Base-by-base conservation (phyloP, 2,797 vertebrate genomes). In the Myiotriccus ornatus region DNA sequence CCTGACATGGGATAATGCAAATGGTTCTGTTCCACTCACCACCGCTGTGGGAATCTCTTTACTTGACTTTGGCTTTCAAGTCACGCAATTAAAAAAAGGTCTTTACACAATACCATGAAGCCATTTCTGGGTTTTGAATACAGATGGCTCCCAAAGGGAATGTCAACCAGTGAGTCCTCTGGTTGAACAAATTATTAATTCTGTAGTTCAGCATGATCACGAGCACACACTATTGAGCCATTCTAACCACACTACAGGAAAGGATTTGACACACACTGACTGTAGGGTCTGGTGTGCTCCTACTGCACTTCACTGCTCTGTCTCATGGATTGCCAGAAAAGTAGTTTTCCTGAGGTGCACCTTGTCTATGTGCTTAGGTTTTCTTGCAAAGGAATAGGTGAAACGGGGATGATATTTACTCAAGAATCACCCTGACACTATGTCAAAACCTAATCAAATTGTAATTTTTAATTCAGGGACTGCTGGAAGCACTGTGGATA, bases 1-100 rank as follows among this genome's bases (percentile, higher is more conserved):
- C 18, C 60, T 91, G 55, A 34, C 32, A 49, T 11, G 4, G 70
- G 89, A 80, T 10, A 20, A 73, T 46, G 34, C 4, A 62, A 69
- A 76, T 30, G 21, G 22, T 64, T 84, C 39, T 64, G 11, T 32
- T 91, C 24, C 22, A 46, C 8, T 3, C 14, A 25, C 16, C 3
- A 5, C 23, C 0, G 0, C 2, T 43, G 60, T 55, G 34, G 20
- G 28, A 47, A 10, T 34, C 24, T 65, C 39, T 57, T 32, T 30
- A 9, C 10, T 6, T 8, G n/a, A 17, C 21, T 34, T 83, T 65
- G 35, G 9, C 11, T 84, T 70, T 89, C 69, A 50, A 55, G 13
- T 24, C 28, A 50, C 2, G 1, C 15, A 43, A 30, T n/a, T 41
- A 32, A 27, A 43, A 24, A 55, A 76, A 17, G 1, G 4, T 53